Percentiles rank a stretch among this genome's conserved stretches.
Conservation (phyloP, 2,888 invertebrate genomes). For the Suillia variegata region DNA sequence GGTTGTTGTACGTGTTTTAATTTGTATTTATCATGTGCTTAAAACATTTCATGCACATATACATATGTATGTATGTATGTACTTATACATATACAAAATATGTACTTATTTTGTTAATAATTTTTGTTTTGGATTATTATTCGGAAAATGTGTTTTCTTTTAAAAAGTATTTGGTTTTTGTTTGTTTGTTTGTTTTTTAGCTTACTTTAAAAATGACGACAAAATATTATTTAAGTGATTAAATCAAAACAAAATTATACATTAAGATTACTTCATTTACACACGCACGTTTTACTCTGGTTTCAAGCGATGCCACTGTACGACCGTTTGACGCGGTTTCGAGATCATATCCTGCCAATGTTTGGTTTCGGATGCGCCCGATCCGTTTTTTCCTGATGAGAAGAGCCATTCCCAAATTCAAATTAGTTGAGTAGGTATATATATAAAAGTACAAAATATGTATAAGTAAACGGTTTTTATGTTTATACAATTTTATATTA, state of each 20-base stretch:
- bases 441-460: not conserved
- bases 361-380: slow-evolving; percentile 93
- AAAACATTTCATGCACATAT: slow-evolving; percentile 5
- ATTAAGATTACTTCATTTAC: not conserved
- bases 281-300: slow-evolving; percentile 74
- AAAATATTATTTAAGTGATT: not conserved
- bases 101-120: no score
- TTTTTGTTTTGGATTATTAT: no score
- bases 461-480: not conserved
- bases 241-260: not conserved
- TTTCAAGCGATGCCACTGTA: slow-evolving; percentile 96
- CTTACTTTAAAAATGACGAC: no score
- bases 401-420: not conserved
- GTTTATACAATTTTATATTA: slow-evolving; percentile 3
- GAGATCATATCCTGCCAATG: slow-evolving; percentile 99
- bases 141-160: no score
- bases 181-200: no score
- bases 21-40: no score
- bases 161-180: no score
- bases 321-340: slow-evolving; percentile 92
- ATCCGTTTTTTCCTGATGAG: slow-evolving; percentile 81
- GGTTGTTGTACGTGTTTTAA: no score
- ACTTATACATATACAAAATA: no score
- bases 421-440: not conserved
- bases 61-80: slow-evolving; percentile 14